Evolutionary conservation across 2,888 invertebrate genomes (phyloP).

Genomic region (Eugnorisma glareosa): DNA sequence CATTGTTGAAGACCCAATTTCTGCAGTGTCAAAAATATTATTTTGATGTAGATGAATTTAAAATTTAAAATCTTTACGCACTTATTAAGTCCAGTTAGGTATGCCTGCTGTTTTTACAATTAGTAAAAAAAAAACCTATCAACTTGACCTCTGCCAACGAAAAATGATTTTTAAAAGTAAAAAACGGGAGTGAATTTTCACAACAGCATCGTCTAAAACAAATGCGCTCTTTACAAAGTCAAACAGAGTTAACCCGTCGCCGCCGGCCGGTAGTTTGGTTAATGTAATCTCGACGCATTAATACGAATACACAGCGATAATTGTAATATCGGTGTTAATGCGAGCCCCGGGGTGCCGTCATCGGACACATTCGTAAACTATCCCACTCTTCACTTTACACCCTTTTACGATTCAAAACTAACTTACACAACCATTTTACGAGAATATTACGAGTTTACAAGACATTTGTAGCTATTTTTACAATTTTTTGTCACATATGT

Average conservation of each 20-base stretch:
- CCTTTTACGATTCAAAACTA: conserved; percentile 48
- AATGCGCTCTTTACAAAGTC: conserved; percentile 29
- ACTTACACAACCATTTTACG: conserved; percentile 60
- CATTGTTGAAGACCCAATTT: not conserved
- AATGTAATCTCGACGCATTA: conserved; percentile 61
- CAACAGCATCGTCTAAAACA: conserved; percentile 16
- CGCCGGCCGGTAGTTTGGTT: conserved; percentile 59
- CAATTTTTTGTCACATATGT: conserved; percentile 39
- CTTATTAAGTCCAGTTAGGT: too few species aligned
- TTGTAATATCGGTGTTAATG: conserved; percentile 71
- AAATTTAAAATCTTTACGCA: too few species aligned
- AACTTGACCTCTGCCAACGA: too few species aligned
- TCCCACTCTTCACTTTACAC: conserved; percentile 53
- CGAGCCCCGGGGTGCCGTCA: conserved; percentile 72
- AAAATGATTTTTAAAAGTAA: too few species aligned
- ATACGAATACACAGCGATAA: conserved; percentile 66
- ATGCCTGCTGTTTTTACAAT: too few species aligned
- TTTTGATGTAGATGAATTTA: too few species aligned
- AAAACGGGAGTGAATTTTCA: not conserved
- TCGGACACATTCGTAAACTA: conserved; percentile 57
- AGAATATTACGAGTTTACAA: conserved; percentile 50
- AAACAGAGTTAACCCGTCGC: conserved; percentile 63
- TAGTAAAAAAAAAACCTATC: too few species aligned
- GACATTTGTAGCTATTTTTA: conserved; percentile 46
- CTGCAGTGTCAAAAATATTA: too few species aligned